Evolutionary conservation across 2,888 invertebrate species (phyloP).

Genomic region (Aleiodes leptofemur): DNA sequence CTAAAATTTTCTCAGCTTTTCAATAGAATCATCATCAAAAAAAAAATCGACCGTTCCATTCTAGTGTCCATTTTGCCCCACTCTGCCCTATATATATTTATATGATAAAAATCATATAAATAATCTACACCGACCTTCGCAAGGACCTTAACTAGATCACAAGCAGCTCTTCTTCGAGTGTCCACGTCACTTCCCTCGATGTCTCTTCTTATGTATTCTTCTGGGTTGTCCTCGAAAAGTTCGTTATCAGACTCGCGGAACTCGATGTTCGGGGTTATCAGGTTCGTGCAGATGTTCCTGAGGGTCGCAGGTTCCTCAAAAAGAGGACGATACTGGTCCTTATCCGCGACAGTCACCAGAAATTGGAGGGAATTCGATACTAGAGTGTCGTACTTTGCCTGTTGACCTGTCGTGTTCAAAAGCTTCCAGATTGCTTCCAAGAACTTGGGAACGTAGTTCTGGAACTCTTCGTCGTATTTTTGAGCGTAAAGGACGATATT

Average conservation of each 20-base stretch:
- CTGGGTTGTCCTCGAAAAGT: constrained; percentile 97
- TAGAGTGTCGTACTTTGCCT: constrained; percentile 93
- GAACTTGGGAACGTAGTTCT: constrained; percentile 90
- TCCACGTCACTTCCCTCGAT: constrained; percentile 99
- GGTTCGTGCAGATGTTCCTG: constrained; percentile 95
- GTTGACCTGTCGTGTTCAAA: constrained; percentile 88
- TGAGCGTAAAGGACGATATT: constrained; percentile 96
- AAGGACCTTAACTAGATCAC: constrained; percentile 95
- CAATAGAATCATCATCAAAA: no score
- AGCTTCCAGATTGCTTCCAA: constrained; percentile 97
- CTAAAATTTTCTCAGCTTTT: no score
- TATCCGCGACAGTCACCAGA: constrained; percentile 94
- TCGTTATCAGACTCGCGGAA: constrained; percentile 97
- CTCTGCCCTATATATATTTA: no score
- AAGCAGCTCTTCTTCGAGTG: constrained; percentile 95
- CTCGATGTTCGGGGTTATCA: constrained; percentile 99
- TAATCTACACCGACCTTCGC: no score
- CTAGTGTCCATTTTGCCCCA: no score
- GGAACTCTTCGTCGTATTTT: constrained; percentile 98
- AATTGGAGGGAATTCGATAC: constrained; percentile 98
- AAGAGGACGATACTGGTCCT: constrained; percentile 89
- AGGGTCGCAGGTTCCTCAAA: constrained; percentile 93
- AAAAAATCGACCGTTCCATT: no score
- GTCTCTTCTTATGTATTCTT: constrained; percentile 96
- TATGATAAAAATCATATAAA: no score